Evolutionary conservation across 1,140 invertebrate species (phyloP).

Genomic region (Cydia pomonella): DNA sequence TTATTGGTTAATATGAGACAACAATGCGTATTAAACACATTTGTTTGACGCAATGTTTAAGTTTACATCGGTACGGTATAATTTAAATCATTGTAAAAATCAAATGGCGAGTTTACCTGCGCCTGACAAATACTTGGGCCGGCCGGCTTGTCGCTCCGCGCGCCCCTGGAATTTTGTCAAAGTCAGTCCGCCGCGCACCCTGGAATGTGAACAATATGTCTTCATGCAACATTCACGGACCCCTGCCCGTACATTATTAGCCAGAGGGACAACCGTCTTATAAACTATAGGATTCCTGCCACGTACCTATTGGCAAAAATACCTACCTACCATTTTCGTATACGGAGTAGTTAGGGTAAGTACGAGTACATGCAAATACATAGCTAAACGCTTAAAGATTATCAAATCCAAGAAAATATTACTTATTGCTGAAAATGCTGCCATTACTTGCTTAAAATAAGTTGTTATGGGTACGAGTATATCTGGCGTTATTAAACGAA

Average conservation of each 20-base stretch:
- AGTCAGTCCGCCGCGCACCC: conserved; percentile 48
- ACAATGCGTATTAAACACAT: too few species aligned
- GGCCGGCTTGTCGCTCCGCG: conserved; percentile 45
- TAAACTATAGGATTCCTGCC: conserved; percentile 50
- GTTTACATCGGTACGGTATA: too few species aligned
- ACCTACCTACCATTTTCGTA: background rate
- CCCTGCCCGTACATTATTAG: conserved; percentile 49
- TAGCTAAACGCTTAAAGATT: background rate
- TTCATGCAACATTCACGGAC: conserved; percentile 58
- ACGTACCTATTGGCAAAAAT: conserved; percentile 22
- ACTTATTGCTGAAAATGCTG: background rate
- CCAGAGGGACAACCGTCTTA: conserved; percentile 44
- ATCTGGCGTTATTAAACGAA: background rate
- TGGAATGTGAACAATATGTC: conserved; percentile 56
- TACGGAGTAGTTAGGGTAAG: background rate
- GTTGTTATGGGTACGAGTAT: too few species aligned
- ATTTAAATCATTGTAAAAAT: background rate
- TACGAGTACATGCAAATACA: background rate
- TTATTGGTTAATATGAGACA: too few species aligned
- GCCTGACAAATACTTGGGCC: conserved; percentile 50
- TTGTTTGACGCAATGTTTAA: too few species aligned
- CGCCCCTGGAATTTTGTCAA: conserved; percentile 66
- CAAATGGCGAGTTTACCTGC: conserved; percentile 40
- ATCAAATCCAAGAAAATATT: background rate
- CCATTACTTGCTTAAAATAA: background rate